Base-by-base conservation (phyloP, 2,797 vertebrate species). In the Sylvilagus floridanus region DNA sequence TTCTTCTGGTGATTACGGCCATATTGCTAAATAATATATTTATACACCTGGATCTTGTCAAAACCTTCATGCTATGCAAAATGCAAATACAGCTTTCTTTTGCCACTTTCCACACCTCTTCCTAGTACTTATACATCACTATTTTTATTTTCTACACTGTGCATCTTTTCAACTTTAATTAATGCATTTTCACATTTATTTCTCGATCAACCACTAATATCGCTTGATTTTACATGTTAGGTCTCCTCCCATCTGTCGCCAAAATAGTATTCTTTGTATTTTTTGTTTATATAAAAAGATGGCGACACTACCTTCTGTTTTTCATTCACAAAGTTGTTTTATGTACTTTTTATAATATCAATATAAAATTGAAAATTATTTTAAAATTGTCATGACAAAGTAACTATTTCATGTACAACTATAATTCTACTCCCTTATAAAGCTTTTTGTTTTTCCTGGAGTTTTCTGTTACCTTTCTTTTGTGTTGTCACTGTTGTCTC, bases 291-390 rank as follows among this genome's bases (percentile, higher is more conserved):
- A 37, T 86, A 91, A 91, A 79, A n/a, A 60, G 47, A 57, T 88
- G 35, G 42, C 42, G 9, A 76, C 19, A 37, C 79, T 75, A 84
- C 35, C 47, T 62, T 89, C 37, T 84, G 12, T 24, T 82, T 76
- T 76, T 65, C 52, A 88, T 81, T 91, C 17, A 84, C 24, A 93
- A 84, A 93, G 62, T 73, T 90, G 24, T n/a, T 83, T 85, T 65
- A 62, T 62, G 2, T 26, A 65, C 50, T 47, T 62, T 65, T 90
- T 60, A 24, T 76, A 79, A 79, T 5, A 84, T 84, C 14, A 76
- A 62, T 62, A 72, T 77, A 68, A 95, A 88, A 78, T 62, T 93
- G 30, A 83, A 92, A 73, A 89, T 84, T 6, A 77, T 47, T 87
- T 90, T 90, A 19, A 73, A 68, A 69, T 19, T 62, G 2, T 60